Evolutionary conservation across 2,888 invertebrate genomes (phyloP).

Genomic region (Cyaniris semiargus): DNA sequence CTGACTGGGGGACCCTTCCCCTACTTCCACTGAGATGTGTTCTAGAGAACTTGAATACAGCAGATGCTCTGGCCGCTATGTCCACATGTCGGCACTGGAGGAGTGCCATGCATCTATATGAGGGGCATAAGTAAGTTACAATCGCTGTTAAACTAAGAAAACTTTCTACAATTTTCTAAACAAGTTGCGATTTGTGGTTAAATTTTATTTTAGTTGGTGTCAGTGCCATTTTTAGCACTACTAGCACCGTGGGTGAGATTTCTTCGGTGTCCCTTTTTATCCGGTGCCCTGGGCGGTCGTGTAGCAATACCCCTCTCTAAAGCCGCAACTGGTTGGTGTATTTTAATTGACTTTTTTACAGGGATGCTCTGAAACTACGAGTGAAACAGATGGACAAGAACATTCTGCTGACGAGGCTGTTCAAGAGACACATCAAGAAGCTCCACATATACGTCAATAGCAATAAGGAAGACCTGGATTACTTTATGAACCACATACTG

Average conservation of each 20-base stretch:
- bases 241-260: no score
- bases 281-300: no score
- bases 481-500: slow-evolving; percentile 60
- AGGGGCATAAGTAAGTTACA: slow-evolving; percentile 60
- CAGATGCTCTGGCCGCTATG: slow-evolving; percentile 66
- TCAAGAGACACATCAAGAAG: slow-evolving; percentile 54
- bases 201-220: no score
- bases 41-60: slow-evolving; percentile 59
- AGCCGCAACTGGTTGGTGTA: no score
- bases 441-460: slow-evolving; percentile 61
- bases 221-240: no score
- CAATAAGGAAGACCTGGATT: slow-evolving; percentile 53
- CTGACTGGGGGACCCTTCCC: slow-evolving; percentile 62
- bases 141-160: no score
- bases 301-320: no score
- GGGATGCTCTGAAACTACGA: slow-evolving; percentile 57
- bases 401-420: slow-evolving; percentile 59
- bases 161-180: no score
- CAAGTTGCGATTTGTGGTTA: no score
- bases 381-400: slow-evolving; percentile 58
- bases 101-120: slow-evolving; percentile 65
- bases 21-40: slow-evolving; percentile 67
- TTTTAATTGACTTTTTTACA: slow-evolving; percentile 40
- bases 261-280: no score
- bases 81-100: slow-evolving; percentile 80